Conservation (phyloP, 2,113 vertebrate genomes). For the Nyctibius bracteatus region DNA sequence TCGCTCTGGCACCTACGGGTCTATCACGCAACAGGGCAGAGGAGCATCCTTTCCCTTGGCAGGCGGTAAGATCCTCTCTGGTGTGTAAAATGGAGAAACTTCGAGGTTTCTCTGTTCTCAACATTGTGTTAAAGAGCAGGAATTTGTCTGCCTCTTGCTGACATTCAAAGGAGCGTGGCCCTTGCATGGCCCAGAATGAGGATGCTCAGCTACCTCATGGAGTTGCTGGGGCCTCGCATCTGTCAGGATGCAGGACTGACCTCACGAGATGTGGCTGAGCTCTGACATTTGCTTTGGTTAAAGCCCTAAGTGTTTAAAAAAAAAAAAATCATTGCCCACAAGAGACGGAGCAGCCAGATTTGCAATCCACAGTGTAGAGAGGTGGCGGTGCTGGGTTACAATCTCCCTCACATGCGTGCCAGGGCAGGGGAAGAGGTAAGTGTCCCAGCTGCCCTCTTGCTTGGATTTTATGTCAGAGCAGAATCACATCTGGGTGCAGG, state of each 20-base stretch:
- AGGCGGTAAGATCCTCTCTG: background rate
- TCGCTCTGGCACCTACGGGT: accelerated
- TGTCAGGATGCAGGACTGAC: background rate
- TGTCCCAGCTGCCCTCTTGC: background rate
- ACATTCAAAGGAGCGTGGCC: background rate
- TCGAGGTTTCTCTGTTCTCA: background rate
- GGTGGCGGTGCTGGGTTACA: accelerated
- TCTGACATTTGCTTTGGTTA: background rate
- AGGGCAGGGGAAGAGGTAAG: background rate
- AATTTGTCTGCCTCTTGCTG: background rate
- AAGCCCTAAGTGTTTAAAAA: background rate
- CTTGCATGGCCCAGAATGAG: background rate
- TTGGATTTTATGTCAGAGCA: background rate
- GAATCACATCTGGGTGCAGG: background rate
- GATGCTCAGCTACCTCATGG: background rate
- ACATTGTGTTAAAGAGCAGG: background rate
- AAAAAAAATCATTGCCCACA: background rate
- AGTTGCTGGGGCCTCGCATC: background rate
- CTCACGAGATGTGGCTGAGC: background rate
- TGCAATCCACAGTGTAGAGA: background rate
- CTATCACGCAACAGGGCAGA: background rate
- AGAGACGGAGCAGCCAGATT: background rate
- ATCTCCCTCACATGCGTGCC: accelerated
- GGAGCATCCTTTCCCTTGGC: background rate
- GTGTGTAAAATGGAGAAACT: background rate